Evolutionary conservation across 1,140 invertebrate species (phyloP).

Genomic region (Magallana angulata): DNA sequence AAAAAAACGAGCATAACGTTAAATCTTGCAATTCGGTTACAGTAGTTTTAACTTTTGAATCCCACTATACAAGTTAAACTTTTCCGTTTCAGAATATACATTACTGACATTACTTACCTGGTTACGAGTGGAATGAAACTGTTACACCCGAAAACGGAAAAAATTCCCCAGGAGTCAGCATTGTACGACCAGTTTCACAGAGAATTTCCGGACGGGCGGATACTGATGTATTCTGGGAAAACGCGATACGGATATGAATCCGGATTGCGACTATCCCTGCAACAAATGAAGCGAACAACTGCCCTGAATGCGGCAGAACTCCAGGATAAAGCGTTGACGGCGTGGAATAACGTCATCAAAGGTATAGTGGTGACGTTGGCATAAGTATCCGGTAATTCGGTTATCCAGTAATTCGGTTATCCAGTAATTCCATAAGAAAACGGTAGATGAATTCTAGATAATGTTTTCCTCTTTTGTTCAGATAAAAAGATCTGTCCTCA

Average conservation of each 20-base stretch:
- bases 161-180: background rate
- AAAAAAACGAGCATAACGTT: background rate
- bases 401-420: no score
- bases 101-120: background rate
- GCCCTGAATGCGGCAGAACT: background rate
- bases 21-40: no score
- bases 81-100: conserved; percentile 9
- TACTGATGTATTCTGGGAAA: conserved; percentile 4
- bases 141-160: background rate
- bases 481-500: background rate
- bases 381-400: no score
- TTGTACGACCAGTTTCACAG: background rate
- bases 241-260: background rate
- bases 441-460: background rate
- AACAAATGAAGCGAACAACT: background rate
- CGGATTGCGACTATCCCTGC: background rate
- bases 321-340: background rate
- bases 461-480: background rate
- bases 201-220: background rate
- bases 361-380: background rate
- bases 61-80: background rate
- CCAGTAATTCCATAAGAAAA: no score
- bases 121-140: background rate
- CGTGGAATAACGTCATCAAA: background rate
- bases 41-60: background rate